Percentiles rank a stretch among this genome's conserved stretches.
phyloP scores from a whole-genome alignment of 2,888 invertebrate species.

The Drosophila kokeensis region DNA sequence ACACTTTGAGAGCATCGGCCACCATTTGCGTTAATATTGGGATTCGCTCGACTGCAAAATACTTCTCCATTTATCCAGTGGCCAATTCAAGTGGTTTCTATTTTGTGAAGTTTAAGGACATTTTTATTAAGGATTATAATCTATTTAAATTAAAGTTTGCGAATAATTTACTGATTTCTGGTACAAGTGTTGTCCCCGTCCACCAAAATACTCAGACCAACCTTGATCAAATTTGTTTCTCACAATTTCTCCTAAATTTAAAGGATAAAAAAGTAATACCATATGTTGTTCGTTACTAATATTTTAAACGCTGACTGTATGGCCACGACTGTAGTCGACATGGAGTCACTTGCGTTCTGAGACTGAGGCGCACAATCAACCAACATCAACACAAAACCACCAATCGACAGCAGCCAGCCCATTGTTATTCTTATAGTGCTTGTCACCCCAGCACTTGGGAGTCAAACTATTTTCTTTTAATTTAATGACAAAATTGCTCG shows the following conservation, averaged over 20 bases:
- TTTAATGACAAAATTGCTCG: conserved; percentile 74
- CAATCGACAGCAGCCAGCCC: conserved; percentile 13
- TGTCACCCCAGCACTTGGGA: conserved; percentile 52
- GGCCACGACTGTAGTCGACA: background rate
- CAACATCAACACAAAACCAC: background rate
- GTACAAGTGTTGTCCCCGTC: background rate
- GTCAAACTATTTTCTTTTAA: conserved; percentile 77
- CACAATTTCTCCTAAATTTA: background rate
- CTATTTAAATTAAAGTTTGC: background rate
- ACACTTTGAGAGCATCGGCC: background rate
- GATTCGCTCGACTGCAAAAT: background rate
- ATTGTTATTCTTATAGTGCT: conserved; percentile 18
- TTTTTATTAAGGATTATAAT: no score
- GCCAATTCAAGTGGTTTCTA: background rate
- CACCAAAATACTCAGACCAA: background rate
- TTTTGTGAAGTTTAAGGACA: background rate
- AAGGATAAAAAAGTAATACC: background rate
- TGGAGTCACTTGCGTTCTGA: background rate
- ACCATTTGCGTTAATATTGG: background rate
- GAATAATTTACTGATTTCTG: background rate
- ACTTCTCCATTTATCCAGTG: background rate
- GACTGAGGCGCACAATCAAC: conserved; percentile 4
- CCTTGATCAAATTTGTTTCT: background rate
- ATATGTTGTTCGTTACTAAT: background rate
- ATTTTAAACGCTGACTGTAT: background rate